Conservation (phyloP, 2,797 vertebrate species). For the Garrulus glandarius region DNA sequence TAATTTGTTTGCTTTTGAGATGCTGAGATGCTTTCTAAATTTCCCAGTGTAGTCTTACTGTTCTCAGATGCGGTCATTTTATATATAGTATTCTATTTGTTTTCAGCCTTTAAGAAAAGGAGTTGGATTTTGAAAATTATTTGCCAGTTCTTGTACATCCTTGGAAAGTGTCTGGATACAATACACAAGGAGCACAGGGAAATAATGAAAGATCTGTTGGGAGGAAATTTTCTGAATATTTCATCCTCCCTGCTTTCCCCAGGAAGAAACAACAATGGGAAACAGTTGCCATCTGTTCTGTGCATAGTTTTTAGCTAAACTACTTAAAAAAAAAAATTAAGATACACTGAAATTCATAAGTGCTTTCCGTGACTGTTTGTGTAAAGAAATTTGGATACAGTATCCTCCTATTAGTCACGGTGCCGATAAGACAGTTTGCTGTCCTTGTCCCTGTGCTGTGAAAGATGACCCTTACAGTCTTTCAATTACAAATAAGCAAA, state of each 20-base stretch:
- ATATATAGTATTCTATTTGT: not conserved
- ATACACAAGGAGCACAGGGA: not conserved
- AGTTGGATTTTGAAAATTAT: not conserved
- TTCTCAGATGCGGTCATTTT: not conserved
- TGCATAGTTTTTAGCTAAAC: not conserved
- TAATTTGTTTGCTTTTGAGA: not conserved
- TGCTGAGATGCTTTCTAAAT: not conserved
- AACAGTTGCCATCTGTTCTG: not conserved
- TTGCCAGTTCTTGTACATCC: not conserved
- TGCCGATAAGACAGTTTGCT: not conserved
- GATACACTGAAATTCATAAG: not conserved
- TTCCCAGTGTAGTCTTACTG: not conserved
- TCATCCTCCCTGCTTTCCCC: not conserved
- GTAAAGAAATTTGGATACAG: not conserved
- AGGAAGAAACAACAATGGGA: not conserved
- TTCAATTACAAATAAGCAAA: not conserved
- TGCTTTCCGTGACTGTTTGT: not conserved
- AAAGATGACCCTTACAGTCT: not conserved
- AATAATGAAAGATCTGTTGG: not conserved
- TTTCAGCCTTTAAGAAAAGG: not conserved
- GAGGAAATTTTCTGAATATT: not conserved
- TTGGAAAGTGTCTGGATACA: not conserved
- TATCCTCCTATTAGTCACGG: not conserved
- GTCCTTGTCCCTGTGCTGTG: not conserved
- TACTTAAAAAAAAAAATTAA: not conserved